Evolutionary conservation across 1,140 invertebrate genomes (phyloP).

Genomic region (Drosophila ercepeae): DNA sequence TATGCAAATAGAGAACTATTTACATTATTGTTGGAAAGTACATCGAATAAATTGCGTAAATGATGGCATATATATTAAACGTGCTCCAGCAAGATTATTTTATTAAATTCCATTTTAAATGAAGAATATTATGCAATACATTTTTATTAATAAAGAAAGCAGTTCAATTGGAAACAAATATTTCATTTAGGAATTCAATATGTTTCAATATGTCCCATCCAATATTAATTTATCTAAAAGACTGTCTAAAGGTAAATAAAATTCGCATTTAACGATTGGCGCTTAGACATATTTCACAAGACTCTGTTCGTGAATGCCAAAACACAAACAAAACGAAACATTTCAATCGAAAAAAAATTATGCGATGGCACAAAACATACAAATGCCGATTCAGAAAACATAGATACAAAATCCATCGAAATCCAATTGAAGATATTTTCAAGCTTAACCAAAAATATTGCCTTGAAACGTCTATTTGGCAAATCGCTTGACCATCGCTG

Average conservation of each 20-base stretch:
- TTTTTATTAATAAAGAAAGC: not conserved
- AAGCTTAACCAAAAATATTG: not conserved
- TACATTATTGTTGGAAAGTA: constrained; percentile 4
- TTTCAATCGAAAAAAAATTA: constrained; percentile 25
- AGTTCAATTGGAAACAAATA: not conserved
- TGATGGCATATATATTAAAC: not conserved
- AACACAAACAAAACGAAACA: constrained; percentile 1
- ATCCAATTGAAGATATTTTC: not conserved
- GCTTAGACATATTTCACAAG: not conserved
- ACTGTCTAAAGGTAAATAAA: too few relatives aligned
- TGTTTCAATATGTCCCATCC: constrained; percentile 1
- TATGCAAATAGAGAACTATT: constrained; percentile 48
- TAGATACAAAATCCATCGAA: not conserved
- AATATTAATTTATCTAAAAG: not conserved
- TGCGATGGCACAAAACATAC: not conserved
- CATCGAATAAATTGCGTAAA: constrained; percentile 21
- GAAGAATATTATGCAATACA: not conserved
- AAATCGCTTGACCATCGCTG: constrained; percentile 16
- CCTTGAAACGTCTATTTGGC: not conserved
- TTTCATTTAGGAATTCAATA: not conserved
- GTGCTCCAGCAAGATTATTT: too few relatives aligned
- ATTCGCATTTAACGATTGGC: not conserved
- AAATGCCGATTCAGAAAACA: not conserved
- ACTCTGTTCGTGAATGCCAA: constrained; percentile 7
- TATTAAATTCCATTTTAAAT: too few relatives aligned